Conservation (phyloP, 2,888 invertebrate genomes). For the Anodontia alba region DNA sequence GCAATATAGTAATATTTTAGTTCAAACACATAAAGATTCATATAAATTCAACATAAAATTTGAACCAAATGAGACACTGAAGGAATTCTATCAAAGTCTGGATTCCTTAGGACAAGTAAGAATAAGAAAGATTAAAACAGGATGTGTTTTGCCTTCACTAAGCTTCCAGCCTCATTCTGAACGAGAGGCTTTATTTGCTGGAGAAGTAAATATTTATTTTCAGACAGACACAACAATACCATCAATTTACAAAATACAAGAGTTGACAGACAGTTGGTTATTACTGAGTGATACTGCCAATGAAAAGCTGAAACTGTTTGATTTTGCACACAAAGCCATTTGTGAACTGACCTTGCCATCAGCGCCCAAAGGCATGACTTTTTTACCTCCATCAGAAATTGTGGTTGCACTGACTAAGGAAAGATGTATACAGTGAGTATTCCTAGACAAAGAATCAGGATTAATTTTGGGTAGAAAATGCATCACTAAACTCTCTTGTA, state of each 20-base stretch:
- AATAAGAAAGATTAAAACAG: background rate
- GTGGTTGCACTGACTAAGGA: background rate
- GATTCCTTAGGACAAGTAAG: background rate
- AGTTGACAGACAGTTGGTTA: background rate
- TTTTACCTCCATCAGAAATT: background rate
- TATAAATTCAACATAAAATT: conserved; percentile 8
- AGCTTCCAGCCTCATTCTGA: background rate
- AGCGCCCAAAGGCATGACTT: background rate
- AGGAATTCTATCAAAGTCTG: background rate
- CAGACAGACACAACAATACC: conserved; percentile 7
- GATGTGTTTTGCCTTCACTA: background rate
- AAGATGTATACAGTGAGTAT: background rate
- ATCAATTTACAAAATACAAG: background rate
- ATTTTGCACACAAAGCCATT: background rate
- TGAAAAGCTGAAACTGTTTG: background rate
- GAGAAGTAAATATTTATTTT: conserved; percentile 1
- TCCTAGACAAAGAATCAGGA: background rate
- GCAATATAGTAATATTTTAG: background rate
- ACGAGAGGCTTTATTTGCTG: conserved; percentile 5
- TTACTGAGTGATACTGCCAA: background rate
- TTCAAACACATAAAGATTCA: background rate
- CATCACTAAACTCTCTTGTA: background rate
- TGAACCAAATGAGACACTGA: background rate
- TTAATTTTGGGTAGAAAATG: background rate
- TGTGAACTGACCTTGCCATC: conserved; percentile 7